Conservation (phyloP, 1,140 invertebrate species). For the Sarcophaga bullata region DNA sequence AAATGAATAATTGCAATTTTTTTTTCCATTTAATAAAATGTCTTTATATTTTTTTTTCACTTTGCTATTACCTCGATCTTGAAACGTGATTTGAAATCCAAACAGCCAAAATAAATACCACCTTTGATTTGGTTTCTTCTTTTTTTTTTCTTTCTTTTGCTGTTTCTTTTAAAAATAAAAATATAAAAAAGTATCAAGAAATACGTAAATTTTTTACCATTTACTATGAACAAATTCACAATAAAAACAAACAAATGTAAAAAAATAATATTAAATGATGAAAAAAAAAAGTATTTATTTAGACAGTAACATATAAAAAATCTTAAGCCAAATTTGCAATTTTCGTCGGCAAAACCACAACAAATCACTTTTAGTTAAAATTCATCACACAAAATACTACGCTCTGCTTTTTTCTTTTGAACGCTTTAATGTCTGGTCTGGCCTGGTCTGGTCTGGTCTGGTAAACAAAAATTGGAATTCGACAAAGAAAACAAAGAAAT, state of each 20-base stretch:
- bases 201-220: slow-evolving; percentile 5
- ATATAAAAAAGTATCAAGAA: not conserved
- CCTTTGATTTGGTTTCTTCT: slow-evolving; percentile 20
- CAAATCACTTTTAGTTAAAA: not conserved
- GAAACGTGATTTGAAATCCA: slow-evolving; percentile 58
- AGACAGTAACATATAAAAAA: not conserved
- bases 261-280: not conserved
- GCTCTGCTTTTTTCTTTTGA: not conserved
- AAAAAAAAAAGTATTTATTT: no score
- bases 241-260: not conserved
- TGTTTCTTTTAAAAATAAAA: no score
- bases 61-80: slow-evolving; percentile 58
- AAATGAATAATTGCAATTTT: slow-evolving; percentile 4
- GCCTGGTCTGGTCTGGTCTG: not conserved
- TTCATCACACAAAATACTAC: not conserved
- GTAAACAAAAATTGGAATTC: not conserved
- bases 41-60: slow-evolving; percentile 36
- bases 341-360: not conserved
- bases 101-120: slow-evolving; percentile 42
- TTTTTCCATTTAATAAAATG: slow-evolving; percentile 11
- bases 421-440: not conserved
- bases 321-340: not conserved
- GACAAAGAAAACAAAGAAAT: not conserved
- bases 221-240: not conserved
- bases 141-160: no score